A percentile compares a stretch with the other conserved stretches of the same genome.
Evolutionary conservation across 2,797 vertebrate species (phyloP).

Genomic region (Tadarida brasiliensis): DNA sequence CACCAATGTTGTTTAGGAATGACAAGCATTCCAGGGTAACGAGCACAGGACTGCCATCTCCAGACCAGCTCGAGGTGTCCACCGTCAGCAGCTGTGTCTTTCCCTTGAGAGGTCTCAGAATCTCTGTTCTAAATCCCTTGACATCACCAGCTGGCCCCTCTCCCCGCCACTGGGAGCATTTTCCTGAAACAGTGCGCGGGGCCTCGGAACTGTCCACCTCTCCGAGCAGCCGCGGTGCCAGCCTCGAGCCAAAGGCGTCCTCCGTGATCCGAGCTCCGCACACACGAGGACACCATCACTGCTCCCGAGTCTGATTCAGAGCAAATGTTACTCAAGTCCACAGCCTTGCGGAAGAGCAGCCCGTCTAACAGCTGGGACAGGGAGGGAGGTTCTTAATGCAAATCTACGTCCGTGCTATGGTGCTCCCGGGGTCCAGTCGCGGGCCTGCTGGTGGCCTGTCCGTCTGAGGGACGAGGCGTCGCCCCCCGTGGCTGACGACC

Average conservation of each 20-base stretch:
- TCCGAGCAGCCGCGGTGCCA: constrained; percentile 51
- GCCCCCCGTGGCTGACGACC: background rate
- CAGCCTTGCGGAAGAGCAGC: constrained; percentile 57
- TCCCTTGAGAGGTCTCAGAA: constrained; percentile 74
- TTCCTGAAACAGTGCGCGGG: constrained; percentile 62
- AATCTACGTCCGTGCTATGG: background rate
- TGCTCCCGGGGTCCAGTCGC: no score
- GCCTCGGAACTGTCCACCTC: constrained; percentile 76
- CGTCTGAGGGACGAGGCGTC: background rate
- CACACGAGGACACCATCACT: constrained; percentile 12
- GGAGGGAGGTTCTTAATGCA: background rate
- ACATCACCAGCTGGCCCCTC: constrained; percentile 77
- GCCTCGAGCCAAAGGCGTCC: constrained; percentile 37
- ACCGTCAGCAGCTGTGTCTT: constrained; percentile 62
- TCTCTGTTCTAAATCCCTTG: constrained; percentile 71
- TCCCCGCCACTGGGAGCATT: constrained; percentile 52
- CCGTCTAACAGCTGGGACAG: background rate
- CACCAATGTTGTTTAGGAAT: background rate
- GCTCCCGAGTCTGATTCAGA: constrained; percentile 70
- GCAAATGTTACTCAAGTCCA: constrained; percentile 41
- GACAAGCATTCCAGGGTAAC: constrained; percentile 41
- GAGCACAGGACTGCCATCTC: background rate
- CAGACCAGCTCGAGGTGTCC: constrained; percentile 27
- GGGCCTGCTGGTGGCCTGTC: background rate
- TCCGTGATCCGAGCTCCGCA: constrained; percentile 64